These are phyloP conservation scores for Cyaniris semiargus DNA, from an alignment of 2,888 invertebrate genomes.

Conservation along the genomic window DNA sequence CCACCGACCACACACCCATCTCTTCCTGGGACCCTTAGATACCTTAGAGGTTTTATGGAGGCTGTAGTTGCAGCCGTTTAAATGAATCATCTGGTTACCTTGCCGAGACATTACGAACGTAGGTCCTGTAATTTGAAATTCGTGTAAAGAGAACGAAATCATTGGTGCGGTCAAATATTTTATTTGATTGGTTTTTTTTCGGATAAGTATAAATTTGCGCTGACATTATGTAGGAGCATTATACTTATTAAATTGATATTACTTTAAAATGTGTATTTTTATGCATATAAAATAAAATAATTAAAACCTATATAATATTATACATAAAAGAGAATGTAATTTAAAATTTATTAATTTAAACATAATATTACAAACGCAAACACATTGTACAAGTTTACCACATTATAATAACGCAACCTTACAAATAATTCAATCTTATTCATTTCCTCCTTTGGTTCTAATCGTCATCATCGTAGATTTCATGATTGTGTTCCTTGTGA, in stretches of 20 bases:
- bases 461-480: neutral
- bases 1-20: conserved; percentile 46
- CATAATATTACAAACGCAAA: neutral
- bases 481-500: conserved; percentile 39
- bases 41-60: conserved; percentile 38
- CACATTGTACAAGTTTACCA: neutral
- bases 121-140: conserved; percentile 38
- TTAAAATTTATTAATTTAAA: no score
- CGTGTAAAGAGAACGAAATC: neutral
- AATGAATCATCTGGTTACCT: conserved; percentile 51
- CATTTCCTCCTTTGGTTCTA: neutral
- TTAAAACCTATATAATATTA: no score
- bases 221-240: no score
- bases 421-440: no score
- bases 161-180: neutral
- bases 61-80: conserved; percentile 45
- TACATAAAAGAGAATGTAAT: no score
- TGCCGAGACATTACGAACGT: conserved; percentile 46
- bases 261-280: no score
- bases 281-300: no score
- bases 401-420: no score
- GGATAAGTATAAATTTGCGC: no score
- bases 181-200: neutral
- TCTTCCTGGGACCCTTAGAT: conserved; percentile 38
- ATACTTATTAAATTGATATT: no score